Evolutionary conservation across 2,113 vertebrate genomes (phyloP).

Genomic region (Ailurus styani): DNA sequence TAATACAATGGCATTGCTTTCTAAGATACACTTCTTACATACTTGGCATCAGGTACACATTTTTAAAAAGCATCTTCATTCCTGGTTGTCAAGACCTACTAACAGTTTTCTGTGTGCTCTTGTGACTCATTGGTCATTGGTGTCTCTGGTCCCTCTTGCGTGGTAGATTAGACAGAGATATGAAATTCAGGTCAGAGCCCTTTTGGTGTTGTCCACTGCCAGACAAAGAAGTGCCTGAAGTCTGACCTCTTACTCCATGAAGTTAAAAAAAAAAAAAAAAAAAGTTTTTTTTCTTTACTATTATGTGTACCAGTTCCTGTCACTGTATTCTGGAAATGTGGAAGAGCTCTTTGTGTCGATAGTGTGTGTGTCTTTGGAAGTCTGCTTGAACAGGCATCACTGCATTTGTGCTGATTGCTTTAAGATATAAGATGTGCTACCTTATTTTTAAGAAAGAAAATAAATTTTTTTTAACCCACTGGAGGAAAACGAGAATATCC

Average conservation of each 20-base stretch:
- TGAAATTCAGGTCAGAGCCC: background rate
- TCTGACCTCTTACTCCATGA: slow-evolving; percentile 28
- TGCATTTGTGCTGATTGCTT: slow-evolving; percentile 53
- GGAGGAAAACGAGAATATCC: background rate
- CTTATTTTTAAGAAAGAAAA: slow-evolving; percentile 20
- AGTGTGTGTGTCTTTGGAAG: slow-evolving; percentile 52
- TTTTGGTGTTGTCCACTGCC: slow-evolving; percentile 1
- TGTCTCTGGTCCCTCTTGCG: slow-evolving; percentile 47
- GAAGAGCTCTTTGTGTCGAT: slow-evolving; percentile 43
- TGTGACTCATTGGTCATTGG: slow-evolving; percentile 41
- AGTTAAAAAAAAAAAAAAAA: background rate
- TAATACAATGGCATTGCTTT: background rate
- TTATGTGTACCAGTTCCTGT: background rate
- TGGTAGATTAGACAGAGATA: background rate
- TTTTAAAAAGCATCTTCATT: slow-evolving; percentile 31
- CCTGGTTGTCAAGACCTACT: slow-evolving; percentile 14
- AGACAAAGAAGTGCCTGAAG: background rate
- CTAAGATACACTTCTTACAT: background rate
- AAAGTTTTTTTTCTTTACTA: background rate
- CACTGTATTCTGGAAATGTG: background rate
- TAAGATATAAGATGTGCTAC: background rate
- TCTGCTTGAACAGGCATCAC: slow-evolving; percentile 33
- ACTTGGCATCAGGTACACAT: background rate
- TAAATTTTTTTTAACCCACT: background rate
- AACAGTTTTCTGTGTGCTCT: slow-evolving; percentile 60